Percentiles rank a stretch among this genome's conserved stretches.
phyloP scores from a whole-genome alignment of 2,888 invertebrate species.

The Folsomia manolachei region DNA sequence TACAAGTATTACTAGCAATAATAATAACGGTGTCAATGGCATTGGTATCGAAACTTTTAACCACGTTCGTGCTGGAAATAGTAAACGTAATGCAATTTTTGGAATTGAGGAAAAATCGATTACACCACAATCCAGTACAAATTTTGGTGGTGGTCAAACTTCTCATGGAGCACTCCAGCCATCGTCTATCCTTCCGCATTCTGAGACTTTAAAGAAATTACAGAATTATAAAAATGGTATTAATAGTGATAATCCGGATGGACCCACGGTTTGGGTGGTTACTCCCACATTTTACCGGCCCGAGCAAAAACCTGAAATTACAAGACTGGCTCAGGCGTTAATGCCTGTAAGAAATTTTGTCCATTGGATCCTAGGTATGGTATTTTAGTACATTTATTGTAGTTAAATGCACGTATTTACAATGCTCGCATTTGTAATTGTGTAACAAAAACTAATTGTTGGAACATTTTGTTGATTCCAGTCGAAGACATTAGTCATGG shows the following conservation, averaged over 20 bases:
- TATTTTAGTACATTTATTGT: too few species aligned
- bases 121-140: too few species aligned
- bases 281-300: constrained; percentile 73
- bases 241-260: constrained; percentile 16
- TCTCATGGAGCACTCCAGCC: too few species aligned
- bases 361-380: constrained; percentile 73
- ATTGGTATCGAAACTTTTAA: background rate
- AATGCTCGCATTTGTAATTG: too few species aligned
- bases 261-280: constrained; percentile 54
- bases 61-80: background rate
- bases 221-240: constrained; percentile 18
- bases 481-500: constrained; percentile 66
- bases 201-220: background rate
- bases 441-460: too few species aligned
- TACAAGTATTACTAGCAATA: background rate
- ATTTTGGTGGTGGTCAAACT: too few species aligned
- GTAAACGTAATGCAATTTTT: background rate
- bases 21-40: background rate
- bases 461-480: too few species aligned
- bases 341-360: constrained; percentile 64
- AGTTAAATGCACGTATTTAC: too few species aligned
- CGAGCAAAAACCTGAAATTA: constrained; percentile 77
- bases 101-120: too few species aligned
- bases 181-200: background rate
- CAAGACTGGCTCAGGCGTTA: constrained; percentile 68